phyloP scores from a whole-genome alignment of 2,888 invertebrate species.

The Trichacis sp. region DNA sequence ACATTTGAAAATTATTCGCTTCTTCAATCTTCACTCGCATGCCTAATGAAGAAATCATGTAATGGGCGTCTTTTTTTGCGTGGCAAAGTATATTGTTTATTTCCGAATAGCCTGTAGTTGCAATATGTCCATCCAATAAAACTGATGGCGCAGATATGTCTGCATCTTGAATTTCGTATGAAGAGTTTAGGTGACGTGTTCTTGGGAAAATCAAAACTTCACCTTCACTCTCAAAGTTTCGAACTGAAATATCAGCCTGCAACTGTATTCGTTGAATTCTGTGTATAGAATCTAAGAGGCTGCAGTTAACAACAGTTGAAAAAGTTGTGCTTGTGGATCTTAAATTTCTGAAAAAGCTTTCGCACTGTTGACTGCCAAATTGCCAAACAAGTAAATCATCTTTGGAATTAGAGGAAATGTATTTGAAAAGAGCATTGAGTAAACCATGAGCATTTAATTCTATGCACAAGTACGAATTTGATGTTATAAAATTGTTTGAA shows the following conservation, averaged over 20 bases:
- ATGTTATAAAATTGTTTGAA: constrained; percentile 43
- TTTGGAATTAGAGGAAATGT: background rate
- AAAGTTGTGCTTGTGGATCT: constrained; percentile 24
- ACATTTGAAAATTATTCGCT: too few relatives aligned
- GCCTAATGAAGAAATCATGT: too few relatives aligned
- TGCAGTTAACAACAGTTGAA: constrained; percentile 31
- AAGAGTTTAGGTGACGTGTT: constrained; percentile 6
- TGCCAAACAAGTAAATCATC: background rate
- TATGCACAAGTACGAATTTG: constrained; percentile 14
- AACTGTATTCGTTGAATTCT: constrained; percentile 26
- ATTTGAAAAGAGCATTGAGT: constrained; percentile 8
- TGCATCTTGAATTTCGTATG: constrained; percentile 1
- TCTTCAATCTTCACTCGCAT: too few relatives aligned
- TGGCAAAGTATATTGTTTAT: too few relatives aligned
- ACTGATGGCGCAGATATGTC: too few relatives aligned
- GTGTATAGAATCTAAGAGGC: constrained; percentile 26
- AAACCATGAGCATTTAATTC: constrained; percentile 22
- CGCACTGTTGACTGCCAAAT: constrained; percentile 28
- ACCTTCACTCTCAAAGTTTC: constrained; percentile 15
- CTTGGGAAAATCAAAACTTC: constrained; percentile 11
- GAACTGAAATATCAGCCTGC: constrained; percentile 24
- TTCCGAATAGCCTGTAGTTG: too few relatives aligned
- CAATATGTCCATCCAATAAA: too few relatives aligned
- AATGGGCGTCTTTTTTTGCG: too few relatives aligned
- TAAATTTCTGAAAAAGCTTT: constrained; percentile 30